Conservation (phyloP, 2,888 invertebrate genomes). For the Eutolmus rufibarbis region DNA sequence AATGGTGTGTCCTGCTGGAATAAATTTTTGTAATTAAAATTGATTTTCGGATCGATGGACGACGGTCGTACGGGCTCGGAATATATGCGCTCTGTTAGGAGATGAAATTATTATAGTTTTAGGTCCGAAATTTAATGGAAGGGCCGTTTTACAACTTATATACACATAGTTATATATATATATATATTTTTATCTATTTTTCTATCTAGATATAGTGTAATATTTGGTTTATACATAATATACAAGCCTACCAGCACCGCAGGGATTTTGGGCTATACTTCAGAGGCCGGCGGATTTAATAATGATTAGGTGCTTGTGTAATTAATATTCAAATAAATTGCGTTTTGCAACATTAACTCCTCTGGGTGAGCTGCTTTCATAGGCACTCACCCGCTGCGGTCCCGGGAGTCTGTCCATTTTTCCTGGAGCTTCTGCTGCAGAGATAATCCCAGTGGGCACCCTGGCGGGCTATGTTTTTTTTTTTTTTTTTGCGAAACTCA, state of each 20-base stretch:
- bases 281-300: not conserved
- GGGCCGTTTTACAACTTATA: not conserved
- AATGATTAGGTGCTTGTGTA: not conserved
- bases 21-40: constrained; percentile 26
- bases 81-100: not conserved
- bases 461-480: not conserved
- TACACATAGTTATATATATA: not conserved
- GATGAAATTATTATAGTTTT: not conserved
- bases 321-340: not conserved
- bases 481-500: not conserved
- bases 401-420: not conserved
- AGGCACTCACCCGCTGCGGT: not conserved
- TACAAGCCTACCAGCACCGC: not conserved
- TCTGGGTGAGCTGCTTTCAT: not conserved
- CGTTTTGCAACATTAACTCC: not conserved
- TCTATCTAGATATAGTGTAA: not conserved
- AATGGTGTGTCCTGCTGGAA: not conserved
- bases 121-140: not conserved
- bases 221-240: not conserved
- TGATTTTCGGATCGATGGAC: constrained; percentile 14
- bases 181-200: not conserved
- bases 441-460: constrained; percentile 1
- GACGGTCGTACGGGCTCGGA: not conserved
- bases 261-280: not conserved
- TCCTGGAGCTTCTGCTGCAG: constrained; percentile 4